A percentile compares a stretch with the other conserved stretches of the same genome.
Conservation (phyloP, 30 jellyfish, hydroid and myxozoan species). For the Phacellophora camtschatica region DNA sequence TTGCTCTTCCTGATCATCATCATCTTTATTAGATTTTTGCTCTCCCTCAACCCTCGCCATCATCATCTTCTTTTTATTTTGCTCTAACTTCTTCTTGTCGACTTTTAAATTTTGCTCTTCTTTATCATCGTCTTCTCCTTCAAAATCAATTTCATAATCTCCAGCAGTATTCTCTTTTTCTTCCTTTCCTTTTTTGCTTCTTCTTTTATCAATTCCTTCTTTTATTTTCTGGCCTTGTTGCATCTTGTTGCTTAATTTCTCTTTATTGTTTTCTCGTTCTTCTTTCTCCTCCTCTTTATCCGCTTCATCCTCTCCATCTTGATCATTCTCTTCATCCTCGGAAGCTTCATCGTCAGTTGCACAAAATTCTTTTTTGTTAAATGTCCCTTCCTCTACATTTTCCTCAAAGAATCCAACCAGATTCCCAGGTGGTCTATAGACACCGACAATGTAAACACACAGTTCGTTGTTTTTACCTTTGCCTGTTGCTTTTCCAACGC, state of each 20-base stretch:
- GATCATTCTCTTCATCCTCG: neutral
- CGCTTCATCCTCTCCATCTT: neutral
- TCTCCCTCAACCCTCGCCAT: neutral
- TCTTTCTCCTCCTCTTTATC: neutral
- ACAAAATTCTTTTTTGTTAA: conserved; percentile 48
- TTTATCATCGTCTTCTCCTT: neutral
- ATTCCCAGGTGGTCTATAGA: conserved; percentile 93
- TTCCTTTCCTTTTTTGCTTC: neutral
- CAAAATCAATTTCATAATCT: neutral
- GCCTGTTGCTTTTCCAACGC: conserved; percentile 88
- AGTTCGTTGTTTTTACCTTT: conserved; percentile 47
- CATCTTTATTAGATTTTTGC: neutral
- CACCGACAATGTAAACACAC: conserved; percentile 91
- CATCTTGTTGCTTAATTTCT: neutral
- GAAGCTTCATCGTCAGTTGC: conserved; percentile 21
- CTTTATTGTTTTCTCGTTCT: neutral
- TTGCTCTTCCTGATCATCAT: too few species aligned
- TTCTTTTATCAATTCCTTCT: neutral
- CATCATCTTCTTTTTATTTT: neutral
- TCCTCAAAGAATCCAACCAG: conserved; percentile 67
- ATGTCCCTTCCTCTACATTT: conserved; percentile 71
- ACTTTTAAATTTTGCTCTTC: neutral
- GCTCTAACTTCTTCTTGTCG: neutral
- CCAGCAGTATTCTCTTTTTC: neutral
- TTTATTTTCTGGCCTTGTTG: neutral